A percentile compares a stretch with the other conserved stretches of the same genome.
Conservation (phyloP, 2,888 invertebrate species). For the Hyposoter dolosus region DNA sequence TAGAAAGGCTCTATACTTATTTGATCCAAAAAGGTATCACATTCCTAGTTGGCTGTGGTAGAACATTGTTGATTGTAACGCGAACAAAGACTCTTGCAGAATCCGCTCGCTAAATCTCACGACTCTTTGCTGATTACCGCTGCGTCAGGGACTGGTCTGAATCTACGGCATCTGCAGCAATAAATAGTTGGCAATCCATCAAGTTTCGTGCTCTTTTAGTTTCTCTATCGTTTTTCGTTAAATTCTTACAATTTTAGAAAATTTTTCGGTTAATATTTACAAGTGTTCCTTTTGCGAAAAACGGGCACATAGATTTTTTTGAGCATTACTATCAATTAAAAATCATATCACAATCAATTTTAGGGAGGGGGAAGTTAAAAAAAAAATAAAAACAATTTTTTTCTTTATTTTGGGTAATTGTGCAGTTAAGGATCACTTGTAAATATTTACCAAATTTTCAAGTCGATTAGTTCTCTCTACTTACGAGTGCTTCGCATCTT, state of each 20-base stretch:
- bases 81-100: conserved; percentile 76
- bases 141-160: conserved; percentile 83
- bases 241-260: background rate
- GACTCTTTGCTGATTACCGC: conserved; percentile 82
- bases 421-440: no score
- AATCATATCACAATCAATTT: no score
- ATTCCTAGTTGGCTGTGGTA: conserved; percentile 80
- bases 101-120: conserved; percentile 80
- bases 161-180: conserved; percentile 82
- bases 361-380: no score
- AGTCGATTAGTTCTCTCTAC: conserved; percentile 12
- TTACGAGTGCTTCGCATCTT: conserved; percentile 17
- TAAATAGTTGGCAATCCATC: conserved; percentile 25
- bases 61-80: conserved; percentile 77
- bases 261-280: no score
- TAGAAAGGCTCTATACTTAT: conserved; percentile 76
- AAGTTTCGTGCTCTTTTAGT: conserved; percentile 13
- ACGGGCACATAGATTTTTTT: no score
- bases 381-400: no score
- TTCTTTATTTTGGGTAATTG: no score
- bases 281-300: no score
- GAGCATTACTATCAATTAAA: no score
- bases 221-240: background rate
- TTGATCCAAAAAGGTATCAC: conserved; percentile 79
- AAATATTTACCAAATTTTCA: no score